These are phyloP conservation scores for Campaea margaritaria DNA, from an alignment of 2,888 invertebrate genomes.

Conservation along the genomic window DNA sequence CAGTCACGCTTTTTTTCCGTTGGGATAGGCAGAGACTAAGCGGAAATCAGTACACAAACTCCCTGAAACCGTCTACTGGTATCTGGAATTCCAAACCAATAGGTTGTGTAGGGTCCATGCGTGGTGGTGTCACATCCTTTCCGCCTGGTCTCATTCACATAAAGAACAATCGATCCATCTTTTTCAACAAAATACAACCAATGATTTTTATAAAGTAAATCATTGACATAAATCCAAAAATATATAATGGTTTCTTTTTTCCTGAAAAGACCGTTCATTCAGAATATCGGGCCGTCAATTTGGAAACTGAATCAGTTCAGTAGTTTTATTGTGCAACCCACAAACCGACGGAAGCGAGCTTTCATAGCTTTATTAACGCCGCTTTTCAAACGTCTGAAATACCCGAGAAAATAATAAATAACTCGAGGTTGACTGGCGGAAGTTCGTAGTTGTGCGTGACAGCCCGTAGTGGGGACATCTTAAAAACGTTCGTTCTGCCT, in stretches of 20 bases:
- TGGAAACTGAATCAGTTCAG: slow-evolving; percentile 35
- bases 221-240: no score
- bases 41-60: no score
- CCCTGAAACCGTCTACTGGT: no score
- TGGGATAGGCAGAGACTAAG: no score
- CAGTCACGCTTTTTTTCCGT: no score
- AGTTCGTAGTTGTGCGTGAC: slow-evolving; percentile 60
- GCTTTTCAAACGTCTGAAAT: slow-evolving; percentile 43
- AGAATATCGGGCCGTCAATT: slow-evolving; percentile 21
- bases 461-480: slow-evolving; percentile 43
- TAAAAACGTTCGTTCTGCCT: slow-evolving; percentile 28
- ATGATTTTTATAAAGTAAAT: no score
- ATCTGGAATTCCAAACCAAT: no score
- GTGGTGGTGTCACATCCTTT: no score
- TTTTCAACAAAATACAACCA: no score
- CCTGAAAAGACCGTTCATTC: background rate
- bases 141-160: no score
- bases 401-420: slow-evolving; percentile 63
- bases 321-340: slow-evolving; percentile 42
- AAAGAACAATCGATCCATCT: no score
- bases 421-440: slow-evolving; percentile 48
- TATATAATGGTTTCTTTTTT: background rate
- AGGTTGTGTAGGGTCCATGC: no score
- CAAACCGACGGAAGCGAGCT: slow-evolving; percentile 36
- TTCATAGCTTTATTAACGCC: slow-evolving; percentile 43